Conservation (phyloP, 2,888 invertebrate species). For the Ophion costatus region DNA sequence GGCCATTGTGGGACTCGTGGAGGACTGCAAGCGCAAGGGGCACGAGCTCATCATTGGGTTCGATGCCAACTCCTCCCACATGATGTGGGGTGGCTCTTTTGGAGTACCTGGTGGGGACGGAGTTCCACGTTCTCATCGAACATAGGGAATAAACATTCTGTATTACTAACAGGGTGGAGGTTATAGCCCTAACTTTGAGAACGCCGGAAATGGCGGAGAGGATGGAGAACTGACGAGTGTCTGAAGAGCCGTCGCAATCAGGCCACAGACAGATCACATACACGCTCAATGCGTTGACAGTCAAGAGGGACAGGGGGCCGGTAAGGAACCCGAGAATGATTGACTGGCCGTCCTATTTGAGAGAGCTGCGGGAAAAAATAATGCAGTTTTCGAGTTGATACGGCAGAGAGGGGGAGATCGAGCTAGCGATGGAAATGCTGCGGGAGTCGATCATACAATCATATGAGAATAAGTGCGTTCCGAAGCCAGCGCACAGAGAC, state of each 20-base stretch:
- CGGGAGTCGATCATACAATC: too few species aligned
- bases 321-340: too few species aligned
- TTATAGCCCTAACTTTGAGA: slow-evolving; percentile 21
- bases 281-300: neutral
- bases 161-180: slow-evolving; percentile 44
- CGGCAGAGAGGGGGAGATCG: too few species aligned
- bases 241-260: slow-evolving; percentile 42
- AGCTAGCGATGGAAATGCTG: too few species aligned
- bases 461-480: too few species aligned
- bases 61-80: slow-evolving; percentile 10
- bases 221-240: slow-evolving; percentile 13
- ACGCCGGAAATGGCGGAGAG: neutral
- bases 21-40: neutral
- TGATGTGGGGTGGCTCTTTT: slow-evolving; percentile 38
- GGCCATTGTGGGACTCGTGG: slow-evolving; percentile 20
- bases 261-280: slow-evolving; percentile 21
- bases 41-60: neutral
- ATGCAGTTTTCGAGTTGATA: too few species aligned
- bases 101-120: slow-evolving; percentile 31
- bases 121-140: slow-evolving; percentile 45
- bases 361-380: too few species aligned
- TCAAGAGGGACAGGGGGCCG: too few species aligned
- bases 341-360: too few species aligned
- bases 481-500: too few species aligned
- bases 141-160: slow-evolving; percentile 51